Conservation (phyloP, 2,797 vertebrate genomes). For the Argentina silus region DNA sequence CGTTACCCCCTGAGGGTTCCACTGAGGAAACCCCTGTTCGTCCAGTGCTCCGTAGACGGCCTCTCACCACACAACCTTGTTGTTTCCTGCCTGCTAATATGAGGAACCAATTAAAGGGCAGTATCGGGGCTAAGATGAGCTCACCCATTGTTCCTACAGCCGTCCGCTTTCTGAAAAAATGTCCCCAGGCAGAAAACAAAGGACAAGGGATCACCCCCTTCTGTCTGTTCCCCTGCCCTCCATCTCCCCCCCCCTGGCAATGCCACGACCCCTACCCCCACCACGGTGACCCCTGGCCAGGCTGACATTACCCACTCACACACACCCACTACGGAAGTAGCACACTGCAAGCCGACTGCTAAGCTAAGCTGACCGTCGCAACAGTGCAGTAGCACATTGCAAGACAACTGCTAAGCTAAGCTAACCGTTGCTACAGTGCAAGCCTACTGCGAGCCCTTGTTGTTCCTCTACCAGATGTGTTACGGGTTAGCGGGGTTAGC, state of each 20-base stretch:
- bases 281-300: slow-evolving; percentile 50
- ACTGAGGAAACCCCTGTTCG: slow-evolving; percentile 71
- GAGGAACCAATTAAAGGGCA: slow-evolving; percentile 73
- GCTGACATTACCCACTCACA: slow-evolving; percentile 49
- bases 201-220: slow-evolving; percentile 41
- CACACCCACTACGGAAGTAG: slow-evolving; percentile 41
- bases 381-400: background rate
- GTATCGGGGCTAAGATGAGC: slow-evolving; percentile 68
- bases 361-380: background rate
- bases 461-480: slow-evolving; percentile 53
- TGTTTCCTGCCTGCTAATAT: slow-evolving; percentile 77
- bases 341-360: slow-evolving; percentile 20
- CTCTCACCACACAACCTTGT: slow-evolving; percentile 60
- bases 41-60: slow-evolving; percentile 54
- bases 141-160: slow-evolving; percentile 58
- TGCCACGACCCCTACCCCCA: slow-evolving; percentile 43
- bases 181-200: slow-evolving; percentile 30
- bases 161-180: slow-evolving; percentile 47
- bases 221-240: slow-evolving; percentile 46
- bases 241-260: slow-evolving; percentile 32
- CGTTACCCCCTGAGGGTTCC: slow-evolving; percentile 52
- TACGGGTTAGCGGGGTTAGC: slow-evolving; percentile 23
- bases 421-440: no score
- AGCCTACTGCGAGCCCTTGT: slow-evolving; percentile 1
- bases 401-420: background rate